Conservation (phyloP, 2,888 invertebrate species). For the Molorchus minor region DNA sequence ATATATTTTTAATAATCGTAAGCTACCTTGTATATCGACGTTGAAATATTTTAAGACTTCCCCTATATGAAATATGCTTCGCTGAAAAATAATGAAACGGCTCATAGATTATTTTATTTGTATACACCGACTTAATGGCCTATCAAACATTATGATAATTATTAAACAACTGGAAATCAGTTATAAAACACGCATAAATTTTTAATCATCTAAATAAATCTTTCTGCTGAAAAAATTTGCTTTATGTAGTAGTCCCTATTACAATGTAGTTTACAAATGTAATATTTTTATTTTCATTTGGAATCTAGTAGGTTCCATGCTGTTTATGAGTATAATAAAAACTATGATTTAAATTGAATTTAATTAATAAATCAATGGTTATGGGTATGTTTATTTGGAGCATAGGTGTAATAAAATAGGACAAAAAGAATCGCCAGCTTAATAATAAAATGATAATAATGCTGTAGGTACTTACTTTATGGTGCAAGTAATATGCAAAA, state of each 20-base stretch:
- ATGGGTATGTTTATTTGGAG: no score
- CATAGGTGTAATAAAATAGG: no score
- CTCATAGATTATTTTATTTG: neutral
- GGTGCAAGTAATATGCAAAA: no score
- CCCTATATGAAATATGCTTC: neutral
- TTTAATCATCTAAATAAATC: neutral
- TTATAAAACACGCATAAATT: neutral
- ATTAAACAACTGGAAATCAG: neutral
- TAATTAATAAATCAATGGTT: neutral
- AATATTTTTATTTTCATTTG: no score
- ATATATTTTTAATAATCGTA: no score
- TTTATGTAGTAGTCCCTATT: neutral
- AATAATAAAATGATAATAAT: no score
- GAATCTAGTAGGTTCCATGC: no score
- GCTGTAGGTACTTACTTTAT: no score
- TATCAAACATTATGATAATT: neutral
- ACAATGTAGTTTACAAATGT: neutral
- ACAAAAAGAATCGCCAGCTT: no score
- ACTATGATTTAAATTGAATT: neutral
- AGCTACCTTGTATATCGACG: no score
- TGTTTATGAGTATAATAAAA: neutral
- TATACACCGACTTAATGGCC: neutral
- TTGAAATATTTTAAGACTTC: neutral
- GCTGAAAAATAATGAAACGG: neutral
- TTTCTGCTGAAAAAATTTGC: neutral